Evolutionary conservation across 2,113 vertebrate genomes (phyloP).

Genomic region (Hippopotamus amphibius): DNA sequence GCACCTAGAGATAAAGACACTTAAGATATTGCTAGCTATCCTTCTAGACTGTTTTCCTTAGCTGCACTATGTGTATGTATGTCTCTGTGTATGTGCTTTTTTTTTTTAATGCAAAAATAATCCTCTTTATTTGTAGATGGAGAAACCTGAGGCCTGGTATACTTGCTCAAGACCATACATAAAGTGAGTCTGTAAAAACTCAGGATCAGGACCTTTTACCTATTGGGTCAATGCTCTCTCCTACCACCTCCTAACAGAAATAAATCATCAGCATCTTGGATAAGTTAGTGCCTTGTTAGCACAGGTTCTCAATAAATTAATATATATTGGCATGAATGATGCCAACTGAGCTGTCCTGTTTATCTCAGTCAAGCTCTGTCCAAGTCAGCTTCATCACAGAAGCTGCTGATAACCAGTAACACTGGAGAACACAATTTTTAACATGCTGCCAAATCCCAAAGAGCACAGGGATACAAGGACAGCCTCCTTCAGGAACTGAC

Average conservation of each 20-base stretch:
- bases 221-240: neutral
- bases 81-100: neutral
- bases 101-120: neutral
- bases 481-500: neutral
- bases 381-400: constrained; percentile 5
- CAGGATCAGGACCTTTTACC: neutral
- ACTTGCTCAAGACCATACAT: neutral
- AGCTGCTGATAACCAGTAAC: neutral
- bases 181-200: constrained; percentile 11
- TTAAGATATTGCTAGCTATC: neutral
- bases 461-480: neutral
- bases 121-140: neutral
- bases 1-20: neutral
- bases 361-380: neutral
- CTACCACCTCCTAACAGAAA: neutral
- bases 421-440: neutral
- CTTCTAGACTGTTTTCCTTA: constrained; percentile 18
- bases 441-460: neutral
- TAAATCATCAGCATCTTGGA: neutral
- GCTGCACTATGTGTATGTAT: neutral
- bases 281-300: neutral
- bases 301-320: neutral
- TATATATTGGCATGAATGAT: neutral
- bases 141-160: neutral
- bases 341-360: neutral